Evolutionary conservation across 2,888 invertebrate genomes (phyloP), one percentile per base, ranked within the genome.

Genomic region (Blomia tropicalis): DNA sequence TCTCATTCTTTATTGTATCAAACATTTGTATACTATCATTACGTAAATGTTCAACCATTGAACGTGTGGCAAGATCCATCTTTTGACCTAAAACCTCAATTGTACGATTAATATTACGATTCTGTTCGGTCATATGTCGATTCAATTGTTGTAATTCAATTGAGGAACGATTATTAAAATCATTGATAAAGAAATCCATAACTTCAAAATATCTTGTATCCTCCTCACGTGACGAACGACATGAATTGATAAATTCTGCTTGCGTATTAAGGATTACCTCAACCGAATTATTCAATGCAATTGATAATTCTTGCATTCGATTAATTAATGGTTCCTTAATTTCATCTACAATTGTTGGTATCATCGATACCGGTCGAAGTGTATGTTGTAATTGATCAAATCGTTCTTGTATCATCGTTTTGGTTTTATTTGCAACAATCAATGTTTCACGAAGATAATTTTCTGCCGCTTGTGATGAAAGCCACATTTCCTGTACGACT

Each of bases 161-260:
- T 22, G 60, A 58, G 4, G 67, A 82, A 82, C 80, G 80, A 71
- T 80, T 79, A 65, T 79, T 79, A 53, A 82, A 76, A 19, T 79
- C 78, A 69, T 81, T 80, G 43, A 82, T 77, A 44, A 82, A 74
- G 73, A 79, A 81, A 67, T 81, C 80, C 59, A 83, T 73, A 31
- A 82, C 77, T 63, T 79, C 77, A 25, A 81, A 79, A 31, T 83
- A 79, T 69, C 80, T 78, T 0, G 81, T 79, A 69, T 82, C 82
- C 68, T 81, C 81, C 69, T 79, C 78, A 70, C 83, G 83, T 47
- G 81, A 78, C 30, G 80, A 74, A 67, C 81, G 79, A 70, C 83
- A 83, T 22, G 81, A 81, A 71, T 82, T 80, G 56, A 81, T 75
- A 71, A 83, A 82, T 60, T 77, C 75, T 67, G 81, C 80, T 71